Percentiles rank a stretch among this genome's conserved stretches.
These are phyloP conservation scores for Pherbina coryleti DNA, from an alignment of 2,888 invertebrate genomes.

Conservation along the genomic window DNA sequence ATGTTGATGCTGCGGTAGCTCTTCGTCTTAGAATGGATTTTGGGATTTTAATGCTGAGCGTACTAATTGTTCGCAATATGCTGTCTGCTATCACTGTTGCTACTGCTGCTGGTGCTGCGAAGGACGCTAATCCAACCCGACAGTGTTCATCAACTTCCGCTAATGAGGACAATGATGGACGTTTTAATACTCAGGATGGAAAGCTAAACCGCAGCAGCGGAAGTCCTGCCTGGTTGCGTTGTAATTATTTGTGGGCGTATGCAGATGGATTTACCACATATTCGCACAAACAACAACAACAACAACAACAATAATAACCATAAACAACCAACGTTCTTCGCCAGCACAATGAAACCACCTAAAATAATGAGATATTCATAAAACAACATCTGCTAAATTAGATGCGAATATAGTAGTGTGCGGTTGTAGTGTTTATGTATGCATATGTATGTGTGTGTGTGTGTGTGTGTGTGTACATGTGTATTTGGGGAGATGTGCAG, in stretches of 20 bases:
- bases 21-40: slow-evolving; percentile 20
- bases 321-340: not conserved
- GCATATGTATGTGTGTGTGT: slow-evolving; percentile 9
- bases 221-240: not conserved
- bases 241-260: slow-evolving; percentile 23
- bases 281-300: not conserved
- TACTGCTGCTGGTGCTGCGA: slow-evolving; percentile 3
- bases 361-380: slow-evolving; percentile 24
- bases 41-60: slow-evolving; percentile 9
- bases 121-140: slow-evolving; percentile 21
- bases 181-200: slow-evolving; percentile 21
- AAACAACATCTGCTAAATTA: slow-evolving; percentile 8
- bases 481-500: not conserved
- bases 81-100: not conserved
- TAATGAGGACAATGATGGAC: slow-evolving; percentile 34
- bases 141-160: slow-evolving; percentile 31
- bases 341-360: slow-evolving; percentile 10
- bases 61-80: not conserved
- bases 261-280: slow-evolving; percentile 15
- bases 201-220: not conserved
- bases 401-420: slow-evolving; percentile 23
- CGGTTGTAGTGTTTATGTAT: not conserved
- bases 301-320: not conserved
- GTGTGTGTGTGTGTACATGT: slow-evolving; percentile 16
- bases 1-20: not conserved